These are phyloP conservation scores for Lipophrys pholis DNA, from an alignment of 2,113 vertebrate genomes.

Conservation along the genomic window DNA sequence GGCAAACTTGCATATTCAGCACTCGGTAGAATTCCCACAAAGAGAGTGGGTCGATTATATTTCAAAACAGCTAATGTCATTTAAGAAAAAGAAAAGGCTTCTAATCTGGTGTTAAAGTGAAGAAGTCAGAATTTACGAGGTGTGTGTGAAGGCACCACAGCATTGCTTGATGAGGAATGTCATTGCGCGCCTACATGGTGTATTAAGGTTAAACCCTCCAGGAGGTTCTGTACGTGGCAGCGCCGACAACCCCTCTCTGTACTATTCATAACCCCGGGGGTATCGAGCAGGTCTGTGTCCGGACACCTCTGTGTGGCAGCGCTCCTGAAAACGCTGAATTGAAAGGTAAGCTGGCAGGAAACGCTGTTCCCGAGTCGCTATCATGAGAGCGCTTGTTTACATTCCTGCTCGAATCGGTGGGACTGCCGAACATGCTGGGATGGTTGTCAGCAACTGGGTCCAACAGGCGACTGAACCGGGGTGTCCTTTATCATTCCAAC, in stretches of 20 bases:
- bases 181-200: constrained; percentile 35
- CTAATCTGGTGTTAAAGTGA: too few species aligned
- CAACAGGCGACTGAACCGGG: constrained; percentile 19
- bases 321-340: rapidly evolving
- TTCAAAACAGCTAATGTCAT: too few species aligned
- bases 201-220: constrained; percentile 41
- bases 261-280: constrained; percentile 25
- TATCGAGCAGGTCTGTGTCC: constrained; percentile 5
- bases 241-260: constrained; percentile 33
- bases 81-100: too few species aligned
- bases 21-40: not conserved
- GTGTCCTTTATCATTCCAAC: not conserved
- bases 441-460: constrained; percentile 40
- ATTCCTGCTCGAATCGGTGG: not conserved
- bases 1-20: not conserved
- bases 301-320: constrained; percentile 2
- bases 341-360: constrained; percentile 54
- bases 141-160: not conserved
- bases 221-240: constrained; percentile 82
- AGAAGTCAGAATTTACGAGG: constrained; percentile 1
- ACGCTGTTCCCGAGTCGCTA: too few species aligned
- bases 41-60: not conserved
- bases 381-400: not conserved
- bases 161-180: constrained; percentile 8
- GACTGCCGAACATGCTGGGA: constrained; percentile 47